Percentiles rank a stretch among this genome's conserved stretches.
phyloP scores from a whole-genome alignment of 2,888 invertebrate genomes.

The Andrena marginata region DNA sequence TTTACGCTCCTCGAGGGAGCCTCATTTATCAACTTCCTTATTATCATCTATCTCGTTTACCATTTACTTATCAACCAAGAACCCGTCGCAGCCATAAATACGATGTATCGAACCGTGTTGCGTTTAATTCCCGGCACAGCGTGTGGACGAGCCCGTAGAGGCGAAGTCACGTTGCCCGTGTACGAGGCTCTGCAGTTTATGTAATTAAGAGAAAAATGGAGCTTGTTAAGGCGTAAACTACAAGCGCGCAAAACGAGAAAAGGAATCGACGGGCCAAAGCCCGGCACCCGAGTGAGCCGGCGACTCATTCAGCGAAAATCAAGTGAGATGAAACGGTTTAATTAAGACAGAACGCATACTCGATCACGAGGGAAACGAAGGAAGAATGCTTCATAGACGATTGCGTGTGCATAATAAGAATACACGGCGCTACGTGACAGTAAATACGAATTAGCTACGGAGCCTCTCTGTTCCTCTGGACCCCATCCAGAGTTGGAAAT shows the following conservation, averaged over 20 bases:
- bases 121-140: neutral
- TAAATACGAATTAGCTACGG: constrained; percentile 45
- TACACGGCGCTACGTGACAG: constrained; percentile 25
- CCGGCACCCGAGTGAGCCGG: neutral
- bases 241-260: constrained; percentile 16
- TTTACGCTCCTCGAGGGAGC: neutral
- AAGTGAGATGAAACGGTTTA: constrained; percentile 38
- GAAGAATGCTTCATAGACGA: constrained; percentile 1
- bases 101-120: neutral
- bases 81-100: neutral
- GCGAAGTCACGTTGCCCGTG: too few relatives aligned
- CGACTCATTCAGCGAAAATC: constrained; percentile 9
- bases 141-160: neutral
- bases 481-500: constrained; percentile 34
- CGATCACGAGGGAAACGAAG: constrained; percentile 2
- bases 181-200: constrained; percentile 17
- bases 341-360: constrained; percentile 46
- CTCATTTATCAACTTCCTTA: too few relatives aligned
- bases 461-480: constrained; percentile 28
- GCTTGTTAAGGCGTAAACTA: constrained; percentile 29
- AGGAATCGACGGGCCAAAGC: neutral
- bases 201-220: constrained; percentile 56
- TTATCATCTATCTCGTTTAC: too few relatives aligned
- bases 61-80: too few relatives aligned
- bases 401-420: constrained; percentile 20